Conservation (phyloP, 2,797 vertebrate genomes). For the Sphenopsis melanotis region DNA sequence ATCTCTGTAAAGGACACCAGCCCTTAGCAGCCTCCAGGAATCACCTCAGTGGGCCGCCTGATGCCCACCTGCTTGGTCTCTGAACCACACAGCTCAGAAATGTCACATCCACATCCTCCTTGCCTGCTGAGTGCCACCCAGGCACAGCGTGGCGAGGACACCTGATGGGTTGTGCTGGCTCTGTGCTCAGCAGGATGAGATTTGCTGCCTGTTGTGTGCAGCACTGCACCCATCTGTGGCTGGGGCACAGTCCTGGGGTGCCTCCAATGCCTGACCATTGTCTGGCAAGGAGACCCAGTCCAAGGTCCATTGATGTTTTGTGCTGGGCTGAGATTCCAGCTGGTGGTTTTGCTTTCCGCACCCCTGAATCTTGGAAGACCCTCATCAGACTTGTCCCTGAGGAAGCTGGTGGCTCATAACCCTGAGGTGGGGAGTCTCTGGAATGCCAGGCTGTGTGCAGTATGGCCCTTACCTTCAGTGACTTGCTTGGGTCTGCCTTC, state of each 20-base stretch:
- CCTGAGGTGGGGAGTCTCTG: neutral
- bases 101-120: neutral
- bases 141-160: neutral
- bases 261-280: neutral
- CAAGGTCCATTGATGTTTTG: neutral
- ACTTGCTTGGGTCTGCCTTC: neutral
- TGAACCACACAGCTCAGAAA: neutral
- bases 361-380: neutral
- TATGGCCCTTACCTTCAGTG: rapidly evolving
- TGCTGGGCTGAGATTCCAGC: neutral
- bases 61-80: neutral
- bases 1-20: neutral
- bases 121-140: neutral
- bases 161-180: neutral
- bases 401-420: neutral
- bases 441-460: neutral
- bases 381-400: neutral
- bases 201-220: neutral
- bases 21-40: neutral
- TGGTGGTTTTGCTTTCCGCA: neutral
- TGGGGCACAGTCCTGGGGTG: neutral
- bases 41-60: neutral
- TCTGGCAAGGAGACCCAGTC: neutral
- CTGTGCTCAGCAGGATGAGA: neutral
- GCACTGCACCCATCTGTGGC: neutral